Base-by-base conservation (phyloP, 2,113 vertebrate genomes). In the Zapus hudsonius region DNA sequence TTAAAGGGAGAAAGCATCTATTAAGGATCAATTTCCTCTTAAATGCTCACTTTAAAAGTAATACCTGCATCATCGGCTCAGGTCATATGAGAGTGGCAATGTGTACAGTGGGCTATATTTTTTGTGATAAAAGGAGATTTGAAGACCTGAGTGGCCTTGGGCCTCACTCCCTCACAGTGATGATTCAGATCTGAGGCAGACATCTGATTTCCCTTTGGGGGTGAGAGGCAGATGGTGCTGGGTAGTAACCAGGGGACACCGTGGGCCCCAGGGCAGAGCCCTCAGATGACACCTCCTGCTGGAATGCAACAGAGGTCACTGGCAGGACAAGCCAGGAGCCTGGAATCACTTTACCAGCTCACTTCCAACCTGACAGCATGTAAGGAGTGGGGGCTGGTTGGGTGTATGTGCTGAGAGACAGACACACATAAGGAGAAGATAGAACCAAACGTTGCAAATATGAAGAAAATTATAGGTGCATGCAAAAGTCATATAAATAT, bases 121-220 rank as follows among this genome's bases (percentile, higher is more conserved):
- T 95, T 94, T 70, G n/a, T 83, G 69, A 67, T 79, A 83, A 80
- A 76, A 93, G 52, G 57, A 89, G 29, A 79, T 79, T 59, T 79
- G 38, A 61, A 90, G 61, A 82, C 66, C n/a, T 42, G 69, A n/a
- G 38, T 63, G 64, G 23, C 66, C 72, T 42, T 76, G 70, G 64
- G 70, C 33, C 57, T 55, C 11, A 0, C 42, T 76, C 38, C 44
- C 19, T 84, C 55, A 31, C 3, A 5, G n/a, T 12, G 61, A 91
- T 84, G 91, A 91, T 29, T 95, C 91, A 92, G 84, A 87, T 66
- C 40, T 11, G 17, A 3, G 13, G n/a, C 31, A 44, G 76, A 25
- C 80, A 84, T 11, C 9, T 94, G 85, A 87, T 88, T 89, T 5
- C 42, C 66, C 74, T 40, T 63, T 7, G 20, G 36, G 84, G 72